phyloP scores from a whole-genome alignment of 2,113 vertebrate species.

The Sorex fumeus region DNA sequence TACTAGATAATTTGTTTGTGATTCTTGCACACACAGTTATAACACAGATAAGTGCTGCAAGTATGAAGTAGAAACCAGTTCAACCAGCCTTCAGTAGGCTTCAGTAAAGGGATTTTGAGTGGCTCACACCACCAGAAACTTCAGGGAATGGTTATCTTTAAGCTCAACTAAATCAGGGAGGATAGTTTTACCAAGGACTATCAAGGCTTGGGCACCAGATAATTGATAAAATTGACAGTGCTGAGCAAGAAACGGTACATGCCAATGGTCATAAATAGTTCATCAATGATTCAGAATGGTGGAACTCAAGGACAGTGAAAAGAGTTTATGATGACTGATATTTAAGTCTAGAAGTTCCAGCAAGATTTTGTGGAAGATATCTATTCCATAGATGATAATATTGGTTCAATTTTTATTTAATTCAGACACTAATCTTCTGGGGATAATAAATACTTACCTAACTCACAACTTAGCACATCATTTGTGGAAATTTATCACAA shows the following conservation, averaged over 20 bases:
- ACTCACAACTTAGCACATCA: neutral
- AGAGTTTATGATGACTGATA: neutral
- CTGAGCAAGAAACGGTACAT: neutral
- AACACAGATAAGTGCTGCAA: neutral
- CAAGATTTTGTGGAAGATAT: neutral
- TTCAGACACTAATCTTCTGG: neutral
- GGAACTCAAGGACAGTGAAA: neutral
- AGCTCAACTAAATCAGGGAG: neutral
- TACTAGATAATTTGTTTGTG: too few species aligned
- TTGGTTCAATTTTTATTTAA: slow-evolving; percentile 53
- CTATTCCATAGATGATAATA: neutral
- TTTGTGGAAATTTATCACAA: neutral
- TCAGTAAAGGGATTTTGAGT: slow-evolving; percentile 22
- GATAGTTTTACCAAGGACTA: neutral
- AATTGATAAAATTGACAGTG: neutral
- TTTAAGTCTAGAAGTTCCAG: neutral
- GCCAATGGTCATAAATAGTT: neutral
- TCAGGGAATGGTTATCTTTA: neutral
- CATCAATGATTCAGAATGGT: neutral
- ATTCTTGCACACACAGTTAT: neutral
- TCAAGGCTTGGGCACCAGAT: neutral
- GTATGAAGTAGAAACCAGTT: neutral
- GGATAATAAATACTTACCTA: slow-evolving; percentile 7
- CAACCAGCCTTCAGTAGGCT: too few species aligned
- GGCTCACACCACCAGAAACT: neutral